Percentiles rank a stretch among this genome's conserved stretches.
Conservation (phyloP, 2,797 vertebrate species). For the Cyprinella venusta region DNA sequence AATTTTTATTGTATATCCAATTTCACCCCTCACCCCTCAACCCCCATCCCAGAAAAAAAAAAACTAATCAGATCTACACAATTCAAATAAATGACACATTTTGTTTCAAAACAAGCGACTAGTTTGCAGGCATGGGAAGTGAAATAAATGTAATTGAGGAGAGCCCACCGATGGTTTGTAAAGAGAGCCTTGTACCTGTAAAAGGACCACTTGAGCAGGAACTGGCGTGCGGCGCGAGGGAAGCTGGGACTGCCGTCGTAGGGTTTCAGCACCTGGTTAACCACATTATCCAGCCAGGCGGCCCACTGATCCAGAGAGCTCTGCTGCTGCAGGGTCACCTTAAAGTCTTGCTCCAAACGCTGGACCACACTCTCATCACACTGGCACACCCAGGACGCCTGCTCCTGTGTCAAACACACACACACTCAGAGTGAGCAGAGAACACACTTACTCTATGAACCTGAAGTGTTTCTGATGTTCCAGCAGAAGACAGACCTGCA, state of each 20-base stretch:
- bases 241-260: slow-evolving; percentile 92
- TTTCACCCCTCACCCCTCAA: too few species aligned
- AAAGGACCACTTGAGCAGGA: slow-evolving; percentile 98
- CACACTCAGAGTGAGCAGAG: slow-evolving; percentile 13
- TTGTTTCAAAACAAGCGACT: too few species aligned
- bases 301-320: slow-evolving; percentile 99
- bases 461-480: neutral
- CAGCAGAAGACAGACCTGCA: slow-evolving; percentile 82
- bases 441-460: neutral
- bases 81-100: too few species aligned
- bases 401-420: slow-evolving; percentile 83
- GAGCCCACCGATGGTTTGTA: neutral
- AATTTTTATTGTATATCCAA: too few species aligned
- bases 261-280: slow-evolving; percentile 92
- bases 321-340: slow-evolving; percentile 96
- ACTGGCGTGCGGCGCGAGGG: slow-evolving; percentile 95
- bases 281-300: slow-evolving; percentile 92
- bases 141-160: neutral
- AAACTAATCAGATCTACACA: too few species aligned
- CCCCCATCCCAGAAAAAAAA: too few species aligned
- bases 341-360: slow-evolving; percentile 97
- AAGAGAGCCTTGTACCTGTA: slow-evolving; percentile 83
- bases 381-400: slow-evolving; percentile 99
- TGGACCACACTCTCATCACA: slow-evolving; percentile 95
- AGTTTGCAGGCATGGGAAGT: too few species aligned